Evolutionary conservation across 2,888 invertebrate genomes (phyloP).

Genomic region (Zootermopsis nevadensis): DNA sequence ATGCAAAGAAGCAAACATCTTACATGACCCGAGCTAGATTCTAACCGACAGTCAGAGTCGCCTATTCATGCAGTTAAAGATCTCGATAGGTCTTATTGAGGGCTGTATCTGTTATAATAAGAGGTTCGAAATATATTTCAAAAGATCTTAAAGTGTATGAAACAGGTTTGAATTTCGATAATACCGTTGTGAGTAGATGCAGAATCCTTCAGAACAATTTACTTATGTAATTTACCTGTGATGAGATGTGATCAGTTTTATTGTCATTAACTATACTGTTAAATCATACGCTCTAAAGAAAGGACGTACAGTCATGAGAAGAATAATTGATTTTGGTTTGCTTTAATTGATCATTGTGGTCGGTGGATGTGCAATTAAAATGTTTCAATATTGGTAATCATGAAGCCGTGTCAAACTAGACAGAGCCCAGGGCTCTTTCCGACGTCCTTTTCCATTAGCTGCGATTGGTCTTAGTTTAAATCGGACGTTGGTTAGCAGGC

Average conservation of each 20-base stretch:
- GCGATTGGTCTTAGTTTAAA: neutral
- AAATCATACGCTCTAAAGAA: slow-evolving; percentile 5
- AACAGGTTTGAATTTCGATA: no score
- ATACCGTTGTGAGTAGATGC: no score
- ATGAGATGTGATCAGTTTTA: slow-evolving; percentile 17
- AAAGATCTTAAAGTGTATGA: no score
- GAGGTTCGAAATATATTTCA: no score
- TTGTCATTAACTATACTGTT: neutral
- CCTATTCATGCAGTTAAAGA: no score
- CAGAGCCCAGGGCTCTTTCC: neutral
- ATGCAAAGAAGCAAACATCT: no score
- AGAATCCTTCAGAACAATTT: no score
- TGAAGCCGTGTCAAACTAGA: slow-evolving; percentile 17
- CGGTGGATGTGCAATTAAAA: slow-evolving; percentile 25
- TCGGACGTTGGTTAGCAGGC: neutral
- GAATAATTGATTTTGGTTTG: neutral
- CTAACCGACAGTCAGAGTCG: no score
- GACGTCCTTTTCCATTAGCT: slow-evolving; percentile 9
- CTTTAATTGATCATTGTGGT: slow-evolving; percentile 21
- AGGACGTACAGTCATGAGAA: neutral
- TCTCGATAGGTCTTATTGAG: no score
- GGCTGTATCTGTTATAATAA: no score
- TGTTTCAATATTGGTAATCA: slow-evolving; percentile 10
- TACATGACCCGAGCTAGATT: no score
- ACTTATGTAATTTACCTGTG: no score